Evolutionary conservation across 2,113 vertebrate genomes (phyloP).

Genomic region (Pelusios castaneus): DNA sequence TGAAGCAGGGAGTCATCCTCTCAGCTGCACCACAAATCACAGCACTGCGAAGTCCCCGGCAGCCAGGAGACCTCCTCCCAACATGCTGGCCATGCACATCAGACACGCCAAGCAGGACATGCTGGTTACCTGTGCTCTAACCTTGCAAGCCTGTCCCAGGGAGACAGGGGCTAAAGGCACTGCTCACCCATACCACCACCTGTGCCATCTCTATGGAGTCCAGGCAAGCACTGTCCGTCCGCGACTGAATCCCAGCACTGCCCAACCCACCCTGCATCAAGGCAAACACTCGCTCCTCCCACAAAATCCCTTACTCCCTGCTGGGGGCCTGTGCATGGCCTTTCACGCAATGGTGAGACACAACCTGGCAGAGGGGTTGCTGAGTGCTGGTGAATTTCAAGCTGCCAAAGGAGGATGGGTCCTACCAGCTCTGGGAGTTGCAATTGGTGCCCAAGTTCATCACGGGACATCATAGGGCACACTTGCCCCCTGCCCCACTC

Average conservation of each 20-base stretch:
- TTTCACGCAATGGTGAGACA: neutral
- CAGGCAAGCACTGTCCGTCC: neutral
- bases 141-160: neutral
- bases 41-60: neutral
- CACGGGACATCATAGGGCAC: neutral
- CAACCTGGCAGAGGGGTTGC: neutral
- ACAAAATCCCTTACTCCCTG: neutral
- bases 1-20: neutral
- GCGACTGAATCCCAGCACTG: neutral
- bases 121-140: neutral
- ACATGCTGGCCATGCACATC: neutral
- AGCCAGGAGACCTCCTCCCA: neutral
- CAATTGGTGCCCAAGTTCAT: neutral
- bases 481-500: neutral
- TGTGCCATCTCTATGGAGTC: neutral
- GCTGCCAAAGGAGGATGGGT: too few relatives aligned
- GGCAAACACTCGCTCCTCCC: neutral
- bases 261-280: neutral
- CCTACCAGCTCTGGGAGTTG: neutral
- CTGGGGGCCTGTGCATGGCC: neutral
- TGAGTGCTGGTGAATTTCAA: neutral
- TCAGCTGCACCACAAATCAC: neutral
- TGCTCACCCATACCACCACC: too few relatives aligned
- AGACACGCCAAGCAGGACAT: neutral
- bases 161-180: too few relatives aligned